Evolutionary conservation across 2,113 vertebrate species (phyloP), one percentile per base, ranked within the genome.

Genomic region (Climacteris rufus): DNA sequence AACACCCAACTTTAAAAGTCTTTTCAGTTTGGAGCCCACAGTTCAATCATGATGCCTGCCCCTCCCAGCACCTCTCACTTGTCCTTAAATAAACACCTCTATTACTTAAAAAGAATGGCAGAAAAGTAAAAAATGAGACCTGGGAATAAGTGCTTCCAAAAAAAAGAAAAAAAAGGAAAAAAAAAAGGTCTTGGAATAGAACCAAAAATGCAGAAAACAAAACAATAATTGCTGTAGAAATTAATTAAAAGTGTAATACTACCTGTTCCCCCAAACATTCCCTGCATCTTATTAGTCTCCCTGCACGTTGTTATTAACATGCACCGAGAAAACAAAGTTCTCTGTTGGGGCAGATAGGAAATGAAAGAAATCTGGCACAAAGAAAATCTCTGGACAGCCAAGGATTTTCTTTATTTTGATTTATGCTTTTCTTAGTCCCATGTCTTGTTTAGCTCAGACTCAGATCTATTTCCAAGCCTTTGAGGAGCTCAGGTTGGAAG

Each of bases 1-100:
- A 97, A 91, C 88, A 93, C 40, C 40, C 86, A 93, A 40, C 91
- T 89, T 96, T 86, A 94, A 83, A 91, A 96, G 87, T 96, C 84
- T 94, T 97, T 91, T 91, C 87, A 91, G 75, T 82, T 91, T 85
- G 69, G 52, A 94, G 60, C 74, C 93, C 56, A 65, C 93, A 94
- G 87, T 90, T 97, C 95, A 97, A 96, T 95, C 93, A 95, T 4
- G 21, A 53, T 77, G 77, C 70, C 83, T 80, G 28, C 80, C 88
- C 81, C 93, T 97, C 91, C 83, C 85, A 85, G 88, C 93, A 90
- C 81, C 64, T 78, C 64, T 90, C 68, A 21, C 49, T 79, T 60
- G n/a, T 64, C 37, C 80, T 82, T 75, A 95, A 94, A 91, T 64
- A 89, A 94, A 92, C 53, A 93, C 42, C 59, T 79, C 74, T 37